Evolutionary conservation across 1,140 invertebrate genomes (phyloP).

Genomic region (Conus betulinus): DNA sequence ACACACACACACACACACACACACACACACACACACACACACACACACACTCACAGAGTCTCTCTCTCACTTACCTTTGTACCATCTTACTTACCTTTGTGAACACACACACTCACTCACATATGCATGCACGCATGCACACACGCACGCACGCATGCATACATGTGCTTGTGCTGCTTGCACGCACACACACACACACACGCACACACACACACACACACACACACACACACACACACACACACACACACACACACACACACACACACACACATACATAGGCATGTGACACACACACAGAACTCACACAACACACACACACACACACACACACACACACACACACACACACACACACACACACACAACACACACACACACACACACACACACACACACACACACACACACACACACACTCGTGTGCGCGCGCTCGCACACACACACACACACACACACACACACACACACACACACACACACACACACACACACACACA

Average conservation of each 20-base stretch:
- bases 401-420: not conserved
- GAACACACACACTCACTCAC: not conserved
- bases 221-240: not conserved
- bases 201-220: constrained; percentile 1
- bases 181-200: constrained; percentile 2
- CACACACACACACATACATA: not conserved
- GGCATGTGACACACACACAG: not conserved
- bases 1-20: not conserved
- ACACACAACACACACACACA: not conserved
- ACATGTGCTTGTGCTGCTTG: too few relatives aligned
- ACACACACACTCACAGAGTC: not conserved
- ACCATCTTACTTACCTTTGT: not conserved
- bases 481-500: not conserved
- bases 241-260: not conserved
- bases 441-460: not conserved
- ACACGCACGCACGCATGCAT: not conserved
- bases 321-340: not conserved
- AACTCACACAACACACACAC: not conserved
- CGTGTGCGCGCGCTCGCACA: too few relatives aligned
- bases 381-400: not conserved
- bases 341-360: constrained; percentile 2
- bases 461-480: constrained; percentile 1
- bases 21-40: constrained; percentile 1
- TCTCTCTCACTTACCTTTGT: too few relatives aligned
- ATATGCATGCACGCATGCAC: not conserved